These are phyloP conservation scores for Tonatia bakeri DNA, from an alignment of 2,113 vertebrate genomes.

Conservation along the genomic window DNA sequence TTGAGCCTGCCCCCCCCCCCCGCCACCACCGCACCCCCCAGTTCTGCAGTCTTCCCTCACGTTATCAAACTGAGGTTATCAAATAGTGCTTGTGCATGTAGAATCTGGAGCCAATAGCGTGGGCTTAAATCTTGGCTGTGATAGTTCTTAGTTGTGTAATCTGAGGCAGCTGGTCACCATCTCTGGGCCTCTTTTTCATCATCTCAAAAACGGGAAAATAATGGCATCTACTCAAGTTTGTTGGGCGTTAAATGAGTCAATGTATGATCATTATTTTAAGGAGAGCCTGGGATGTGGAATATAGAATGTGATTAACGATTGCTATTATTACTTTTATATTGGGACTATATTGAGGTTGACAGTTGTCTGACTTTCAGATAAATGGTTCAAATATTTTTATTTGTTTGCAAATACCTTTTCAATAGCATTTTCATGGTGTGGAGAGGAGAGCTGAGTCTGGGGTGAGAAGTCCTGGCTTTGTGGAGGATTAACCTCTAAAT, in stretches of 20 bases:
- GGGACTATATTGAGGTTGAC: background rate
- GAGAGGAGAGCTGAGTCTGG: background rate
- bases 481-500: background rate
- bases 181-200: background rate
- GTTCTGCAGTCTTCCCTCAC: background rate
- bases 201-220: background rate
- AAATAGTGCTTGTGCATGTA: background rate
- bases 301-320: background rate
- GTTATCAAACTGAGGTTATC: background rate
- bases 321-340: background rate
- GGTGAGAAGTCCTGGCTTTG: background rate
- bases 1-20: rapidly evolving
- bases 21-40: no score
- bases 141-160: background rate
- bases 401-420: background rate
- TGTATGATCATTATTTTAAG: background rate
- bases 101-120: background rate
- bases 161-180: background rate
- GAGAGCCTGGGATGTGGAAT: background rate
- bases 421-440: background rate
- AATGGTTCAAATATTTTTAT: background rate
- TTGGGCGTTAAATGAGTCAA: background rate
- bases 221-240: background rate
- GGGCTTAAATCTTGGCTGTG: background rate
- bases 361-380: background rate